These are phyloP conservation scores for Erythrolamprus reginae DNA, from an alignment of 2,113 vertebrate species.

Conservation along the genomic window DNA sequence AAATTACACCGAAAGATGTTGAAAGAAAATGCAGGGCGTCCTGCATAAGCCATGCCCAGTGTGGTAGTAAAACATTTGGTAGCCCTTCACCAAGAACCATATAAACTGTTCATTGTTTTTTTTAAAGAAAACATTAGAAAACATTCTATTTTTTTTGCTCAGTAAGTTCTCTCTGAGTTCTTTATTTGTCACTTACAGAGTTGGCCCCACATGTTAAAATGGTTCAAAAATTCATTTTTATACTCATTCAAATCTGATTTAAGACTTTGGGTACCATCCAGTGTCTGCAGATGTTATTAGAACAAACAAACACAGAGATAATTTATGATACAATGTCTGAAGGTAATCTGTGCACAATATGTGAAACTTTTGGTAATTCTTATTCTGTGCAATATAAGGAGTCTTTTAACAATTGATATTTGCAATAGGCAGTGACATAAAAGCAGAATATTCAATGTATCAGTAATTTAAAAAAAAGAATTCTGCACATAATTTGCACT, in stretches of 20 bases:
- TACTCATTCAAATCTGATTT: conserved; percentile 38
- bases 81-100: no score
- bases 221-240: conserved; percentile 18
- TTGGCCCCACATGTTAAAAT: conserved; percentile 33
- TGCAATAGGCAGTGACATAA: background rate
- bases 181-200: background rate
- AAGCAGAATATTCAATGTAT: background rate
- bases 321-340: conserved; percentile 11
- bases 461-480: background rate
- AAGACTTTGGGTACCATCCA: conserved; percentile 41
- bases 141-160: background rate
- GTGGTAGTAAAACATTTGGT: no score
- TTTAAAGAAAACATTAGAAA: background rate
- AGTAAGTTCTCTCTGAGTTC: background rate
- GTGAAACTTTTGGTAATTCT: conserved; percentile 20
- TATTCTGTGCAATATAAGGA: background rate
- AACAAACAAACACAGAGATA: conserved; percentile 51
- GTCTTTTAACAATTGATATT: background rate
- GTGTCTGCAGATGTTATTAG: conserved; percentile 48
- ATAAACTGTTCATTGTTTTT: no score
- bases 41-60: no score
- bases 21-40: no score
- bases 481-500: background rate
- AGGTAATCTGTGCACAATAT: background rate
- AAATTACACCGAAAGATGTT: no score